Base-by-base conservation (phyloP, 2,888 invertebrate species). In the Acholoe squamosa region DNA sequence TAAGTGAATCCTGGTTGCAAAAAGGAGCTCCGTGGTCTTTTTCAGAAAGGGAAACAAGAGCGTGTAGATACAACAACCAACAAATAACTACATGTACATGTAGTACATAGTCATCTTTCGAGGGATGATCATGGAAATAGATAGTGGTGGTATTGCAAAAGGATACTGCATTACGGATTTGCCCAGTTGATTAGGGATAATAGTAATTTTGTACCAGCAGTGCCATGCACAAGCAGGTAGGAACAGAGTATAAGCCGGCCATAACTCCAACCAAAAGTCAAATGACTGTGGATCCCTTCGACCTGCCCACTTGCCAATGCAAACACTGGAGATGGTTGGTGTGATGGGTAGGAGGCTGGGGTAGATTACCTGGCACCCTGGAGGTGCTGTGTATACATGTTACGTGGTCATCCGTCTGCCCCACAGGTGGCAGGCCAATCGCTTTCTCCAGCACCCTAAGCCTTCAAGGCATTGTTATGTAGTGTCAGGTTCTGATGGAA, bases 331-430 rank as follows among this genome's bases (percentile, higher is more conserved):
- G 61, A 19, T 12, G 61, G 61, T n/a, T 61, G 61, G 61, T 1
- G 61, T 19, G 19, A n/a, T 61, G 61, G 19, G 61, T 3, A n/a
- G 19, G 19, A n/a, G 61, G 61, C 61, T 19, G 61, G 61, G 61
- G 61, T 61, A 19, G 61, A 61, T 61, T n/a, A 61, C 22, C 61
- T 61, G 61, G 61, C 61, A 61, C 61, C 19, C 61, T 19, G 61
- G 61, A 61, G 61, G 61, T 61, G 61, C 61, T 61, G 61, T n/a
- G 61, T 61, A 61, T 71, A 71, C 71, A 71, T 71, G 71, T 71
- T 71, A 71, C 71, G 31, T 71, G 71, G 71, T 28, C 71, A 71
- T 71, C 71, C 19, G 28, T 71, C 71, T 28, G 71, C 25, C 71
- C 31, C 14, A 71, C 71, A 71, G 71, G 71, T 71, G 71, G 71